phyloP scores from a whole-genome alignment of 2,113 vertebrate genomes.

The Erinaceus europaeus region DNA sequence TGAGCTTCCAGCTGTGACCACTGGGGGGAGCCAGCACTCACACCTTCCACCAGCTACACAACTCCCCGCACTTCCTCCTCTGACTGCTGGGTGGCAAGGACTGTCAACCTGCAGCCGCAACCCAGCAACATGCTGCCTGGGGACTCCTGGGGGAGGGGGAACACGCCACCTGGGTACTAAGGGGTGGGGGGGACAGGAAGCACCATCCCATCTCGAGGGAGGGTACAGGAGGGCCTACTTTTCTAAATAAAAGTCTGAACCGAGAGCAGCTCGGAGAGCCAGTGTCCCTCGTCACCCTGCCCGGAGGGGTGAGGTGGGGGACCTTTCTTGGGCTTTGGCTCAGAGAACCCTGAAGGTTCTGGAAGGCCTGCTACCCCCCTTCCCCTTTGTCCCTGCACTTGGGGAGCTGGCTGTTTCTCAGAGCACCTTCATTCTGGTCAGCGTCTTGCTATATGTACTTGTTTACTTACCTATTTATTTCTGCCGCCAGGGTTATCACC shows the following conservation, averaged over 20 bases:
- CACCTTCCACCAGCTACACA: conserved; percentile 89
- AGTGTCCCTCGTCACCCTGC: neutral
- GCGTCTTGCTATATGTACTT: too few relatives aligned
- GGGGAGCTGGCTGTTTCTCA: neutral
- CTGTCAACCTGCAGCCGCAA: too few relatives aligned
- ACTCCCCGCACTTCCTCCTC: conserved; percentile 92
- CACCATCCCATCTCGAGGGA: neutral
- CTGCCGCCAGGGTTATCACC: too few relatives aligned
- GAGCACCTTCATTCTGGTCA: neutral
- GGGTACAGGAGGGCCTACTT: neutral
- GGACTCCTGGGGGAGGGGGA: too few relatives aligned
- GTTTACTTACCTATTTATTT: too few relatives aligned
- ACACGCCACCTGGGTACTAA: conserved; percentile 84
- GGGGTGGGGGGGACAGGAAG: neutral
- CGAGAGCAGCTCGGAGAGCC: neutral
- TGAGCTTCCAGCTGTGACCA: too few relatives aligned
- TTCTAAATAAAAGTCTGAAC: conserved; percentile 71
- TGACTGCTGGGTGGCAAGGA: too few relatives aligned
- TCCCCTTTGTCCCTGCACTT: neutral
- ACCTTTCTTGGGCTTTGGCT: neutral
- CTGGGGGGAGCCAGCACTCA: too few relatives aligned
- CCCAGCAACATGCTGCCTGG: too few relatives aligned
- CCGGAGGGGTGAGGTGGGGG: neutral
- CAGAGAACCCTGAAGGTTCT: neutral
- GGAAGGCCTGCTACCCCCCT: neutral